Evolutionary conservation across 1,140 invertebrate genomes (phyloP).

Genomic region (Copidosoma floridanum): DNA sequence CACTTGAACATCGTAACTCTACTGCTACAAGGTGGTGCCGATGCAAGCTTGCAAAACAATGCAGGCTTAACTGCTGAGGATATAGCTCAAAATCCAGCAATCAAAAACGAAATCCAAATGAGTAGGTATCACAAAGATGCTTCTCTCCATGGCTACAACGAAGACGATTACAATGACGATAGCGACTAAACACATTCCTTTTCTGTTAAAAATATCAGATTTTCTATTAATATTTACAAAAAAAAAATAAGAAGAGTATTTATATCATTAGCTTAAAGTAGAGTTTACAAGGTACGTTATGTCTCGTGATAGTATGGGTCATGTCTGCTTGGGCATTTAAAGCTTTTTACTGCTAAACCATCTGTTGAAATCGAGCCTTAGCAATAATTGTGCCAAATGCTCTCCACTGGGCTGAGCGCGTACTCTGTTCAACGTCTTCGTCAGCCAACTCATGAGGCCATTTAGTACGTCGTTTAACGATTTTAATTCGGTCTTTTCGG

Average conservation of each 20-base stretch:
- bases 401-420: conserved; percentile 65
- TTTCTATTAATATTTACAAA: conserved; percentile 17
- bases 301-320: conserved; percentile 4
- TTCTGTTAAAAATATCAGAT: conserved; percentile 18
- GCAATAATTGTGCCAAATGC: conserved; percentile 67
- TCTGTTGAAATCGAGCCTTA: conserved; percentile 73
- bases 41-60: conserved; percentile 60
- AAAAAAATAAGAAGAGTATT: conserved; percentile 14
- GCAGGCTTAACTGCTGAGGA: conserved; percentile 58
- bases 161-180: conserved; percentile 49
- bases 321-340: background rate
- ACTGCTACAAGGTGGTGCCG: conserved; percentile 62
- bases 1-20: conserved; percentile 63
- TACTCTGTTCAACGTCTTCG: conserved; percentile 60
- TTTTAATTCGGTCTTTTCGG: conserved; percentile 51
- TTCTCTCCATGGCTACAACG: conserved; percentile 36
- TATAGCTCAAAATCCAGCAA: conserved; percentile 55
- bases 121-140: conserved; percentile 26
- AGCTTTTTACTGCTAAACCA: conserved; percentile 65
- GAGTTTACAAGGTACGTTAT: conserved; percentile 13
- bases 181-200: conserved; percentile 40
- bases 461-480: conserved; percentile 47
- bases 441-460: conserved; percentile 51
- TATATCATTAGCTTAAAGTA: conserved; percentile 26
- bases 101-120: conserved; percentile 51